Percentiles rank a stretch among this genome's conserved stretches.
Evolutionary conservation across 2,888 invertebrate species (phyloP).

Genomic region (Xylota sylvarum): DNA sequence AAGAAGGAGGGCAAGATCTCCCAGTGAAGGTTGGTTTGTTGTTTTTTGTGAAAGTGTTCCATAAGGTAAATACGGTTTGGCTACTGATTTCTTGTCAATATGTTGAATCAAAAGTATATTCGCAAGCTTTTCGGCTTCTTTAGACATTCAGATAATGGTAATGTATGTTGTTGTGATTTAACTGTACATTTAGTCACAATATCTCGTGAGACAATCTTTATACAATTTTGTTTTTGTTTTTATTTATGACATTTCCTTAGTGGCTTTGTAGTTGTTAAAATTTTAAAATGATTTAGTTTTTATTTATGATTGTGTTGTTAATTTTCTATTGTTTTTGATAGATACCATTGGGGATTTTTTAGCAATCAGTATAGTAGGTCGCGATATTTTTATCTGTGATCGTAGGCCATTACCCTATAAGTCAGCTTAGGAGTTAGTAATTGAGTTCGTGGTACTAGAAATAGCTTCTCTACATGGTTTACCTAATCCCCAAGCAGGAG

Average conservation of each 20-base stretch:
- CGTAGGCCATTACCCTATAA: too few species aligned
- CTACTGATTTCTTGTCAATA: neutral
- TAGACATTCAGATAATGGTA: neutral
- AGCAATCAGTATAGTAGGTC: too few species aligned
- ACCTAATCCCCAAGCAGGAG: too few species aligned
- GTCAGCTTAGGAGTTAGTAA: too few species aligned
- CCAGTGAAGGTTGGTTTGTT: conserved; percentile 37
- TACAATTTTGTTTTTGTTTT: neutral
- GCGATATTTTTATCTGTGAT: too few species aligned
- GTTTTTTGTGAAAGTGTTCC: neutral
- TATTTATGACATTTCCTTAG: neutral
- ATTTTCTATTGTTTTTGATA: neutral
- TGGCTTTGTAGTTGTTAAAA: neutral
- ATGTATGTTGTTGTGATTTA: neutral
- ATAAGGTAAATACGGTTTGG: neutral
- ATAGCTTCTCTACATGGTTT: too few species aligned
- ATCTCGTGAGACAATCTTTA: neutral
- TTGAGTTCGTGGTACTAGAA: too few species aligned
- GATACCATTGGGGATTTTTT: neutral
- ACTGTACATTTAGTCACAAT: neutral
- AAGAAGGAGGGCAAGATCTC: neutral
- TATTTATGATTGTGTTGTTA: neutral
- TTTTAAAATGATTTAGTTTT: neutral
- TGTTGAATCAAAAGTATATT: neutral
- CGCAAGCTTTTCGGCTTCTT: neutral